A percentile compares a stretch with the other conserved stretches of the same genome.
phyloP scores from a whole-genome alignment of 2,888 invertebrate genomes.

The Campoletis raptor region DNA sequence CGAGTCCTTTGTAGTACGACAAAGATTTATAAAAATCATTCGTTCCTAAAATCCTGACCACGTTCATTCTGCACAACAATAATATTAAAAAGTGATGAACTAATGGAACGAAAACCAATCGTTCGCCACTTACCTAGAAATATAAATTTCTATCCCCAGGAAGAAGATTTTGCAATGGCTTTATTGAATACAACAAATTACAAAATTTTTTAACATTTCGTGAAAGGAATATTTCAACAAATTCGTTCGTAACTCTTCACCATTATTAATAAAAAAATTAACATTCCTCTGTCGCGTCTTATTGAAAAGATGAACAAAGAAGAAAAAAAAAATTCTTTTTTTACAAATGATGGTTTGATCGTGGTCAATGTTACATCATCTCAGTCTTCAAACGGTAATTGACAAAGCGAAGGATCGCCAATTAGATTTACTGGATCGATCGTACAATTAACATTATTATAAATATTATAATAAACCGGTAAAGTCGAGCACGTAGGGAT shows the following conservation, averaged over 20 bases:
- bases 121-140: neutral
- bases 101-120: neutral
- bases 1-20: neutral
- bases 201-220: too few relatives aligned
- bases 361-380: neutral
- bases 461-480: neutral
- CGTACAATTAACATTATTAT: neutral
- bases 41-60: neutral
- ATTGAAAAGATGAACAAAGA: neutral
- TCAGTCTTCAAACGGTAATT: neutral
- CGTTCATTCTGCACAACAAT: neutral
- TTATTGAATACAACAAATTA: too few relatives aligned
- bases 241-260: neutral
- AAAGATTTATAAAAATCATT: neutral
- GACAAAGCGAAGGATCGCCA: neutral
- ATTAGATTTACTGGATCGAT: slow-evolving; percentile 1
- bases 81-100: neutral
- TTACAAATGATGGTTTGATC: neutral
- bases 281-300: neutral
- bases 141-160: too few relatives aligned
- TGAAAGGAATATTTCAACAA: neutral
- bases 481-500: slow-evolving; percentile 13
- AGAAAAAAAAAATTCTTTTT: neutral
- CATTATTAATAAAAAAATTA: neutral
- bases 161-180: too few relatives aligned